phyloP scores from a whole-genome alignment of 2,797 vertebrate species.

The Clarias laeviceps region DNA sequence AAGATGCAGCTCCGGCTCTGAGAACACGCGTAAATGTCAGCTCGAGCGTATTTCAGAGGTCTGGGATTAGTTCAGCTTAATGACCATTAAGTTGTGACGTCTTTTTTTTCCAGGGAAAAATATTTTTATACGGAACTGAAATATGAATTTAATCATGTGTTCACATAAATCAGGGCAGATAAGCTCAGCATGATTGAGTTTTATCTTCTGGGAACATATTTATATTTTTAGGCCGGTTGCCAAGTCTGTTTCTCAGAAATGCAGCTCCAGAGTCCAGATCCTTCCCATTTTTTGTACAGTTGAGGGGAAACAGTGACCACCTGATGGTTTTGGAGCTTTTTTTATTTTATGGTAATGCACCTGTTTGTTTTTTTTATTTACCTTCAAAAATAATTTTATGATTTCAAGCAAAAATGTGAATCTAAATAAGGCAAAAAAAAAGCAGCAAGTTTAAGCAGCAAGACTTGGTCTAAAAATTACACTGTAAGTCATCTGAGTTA shows the following conservation, averaged over 20 bases:
- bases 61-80: not conserved
- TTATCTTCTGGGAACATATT: not conserved
- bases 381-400: not conserved
- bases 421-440: not conserved
- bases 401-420: not conserved
- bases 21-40: slow-evolving; percentile 14
- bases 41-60: not conserved
- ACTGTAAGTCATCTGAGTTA: not conserved
- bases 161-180: not conserved
- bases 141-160: not conserved
- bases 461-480: not conserved
- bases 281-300: not conserved
- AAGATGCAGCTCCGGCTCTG: not conserved
- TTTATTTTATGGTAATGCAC: not conserved
- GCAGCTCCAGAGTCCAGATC: not conserved
- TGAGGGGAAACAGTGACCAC: not conserved
- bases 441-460: not conserved
- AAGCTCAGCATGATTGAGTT: not conserved
- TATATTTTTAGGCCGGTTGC: not conserved
- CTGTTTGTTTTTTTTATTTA: not conserved
- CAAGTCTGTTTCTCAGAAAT: not conserved
- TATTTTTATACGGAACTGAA: not conserved
- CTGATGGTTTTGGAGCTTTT: too few relatives aligned
- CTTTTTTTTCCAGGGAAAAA: not conserved
- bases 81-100: too few relatives aligned